These are phyloP conservation scores for Alauda arvensis DNA, from an alignment of 2,797 vertebrate species.

Conservation along the genomic window DNA sequence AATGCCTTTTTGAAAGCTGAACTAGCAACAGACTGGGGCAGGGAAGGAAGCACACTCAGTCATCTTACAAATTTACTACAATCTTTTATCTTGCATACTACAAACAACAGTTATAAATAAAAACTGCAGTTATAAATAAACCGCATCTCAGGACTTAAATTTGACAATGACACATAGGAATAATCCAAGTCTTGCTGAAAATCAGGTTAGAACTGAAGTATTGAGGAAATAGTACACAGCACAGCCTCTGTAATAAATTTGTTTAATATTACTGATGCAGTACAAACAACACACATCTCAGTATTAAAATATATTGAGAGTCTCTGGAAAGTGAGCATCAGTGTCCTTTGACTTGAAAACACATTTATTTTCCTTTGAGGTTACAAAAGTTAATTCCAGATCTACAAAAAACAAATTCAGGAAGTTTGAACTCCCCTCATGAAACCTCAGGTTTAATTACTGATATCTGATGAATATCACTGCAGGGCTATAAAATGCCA, in stretches of 20 bases:
- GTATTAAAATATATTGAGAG: background rate
- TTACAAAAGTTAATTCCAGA: background rate
- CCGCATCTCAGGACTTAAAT: background rate
- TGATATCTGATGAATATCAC: background rate
- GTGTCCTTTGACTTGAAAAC: background rate
- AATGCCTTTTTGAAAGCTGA: background rate
- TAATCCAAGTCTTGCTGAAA: background rate
- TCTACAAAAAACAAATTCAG: background rate
- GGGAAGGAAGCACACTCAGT: background rate
- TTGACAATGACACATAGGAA: slow-evolving; percentile 11
- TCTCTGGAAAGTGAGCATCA: background rate
- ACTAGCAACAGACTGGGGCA: background rate
- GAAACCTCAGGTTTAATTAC: slow-evolving; percentile 7
- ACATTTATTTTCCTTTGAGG: background rate
- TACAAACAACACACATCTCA: background rate
- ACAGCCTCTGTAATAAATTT: background rate
- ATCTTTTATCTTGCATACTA: background rate
- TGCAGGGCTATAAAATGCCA: background rate
- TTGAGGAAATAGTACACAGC: background rate
- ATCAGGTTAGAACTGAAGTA: background rate
- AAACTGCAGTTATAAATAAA: background rate
- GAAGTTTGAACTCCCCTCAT: background rate
- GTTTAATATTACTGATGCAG: background rate
- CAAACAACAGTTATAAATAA: background rate
- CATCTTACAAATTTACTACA: background rate